phyloP scores from a whole-genome alignment of 2,888 invertebrate species.

The Metellina segmentata region DNA sequence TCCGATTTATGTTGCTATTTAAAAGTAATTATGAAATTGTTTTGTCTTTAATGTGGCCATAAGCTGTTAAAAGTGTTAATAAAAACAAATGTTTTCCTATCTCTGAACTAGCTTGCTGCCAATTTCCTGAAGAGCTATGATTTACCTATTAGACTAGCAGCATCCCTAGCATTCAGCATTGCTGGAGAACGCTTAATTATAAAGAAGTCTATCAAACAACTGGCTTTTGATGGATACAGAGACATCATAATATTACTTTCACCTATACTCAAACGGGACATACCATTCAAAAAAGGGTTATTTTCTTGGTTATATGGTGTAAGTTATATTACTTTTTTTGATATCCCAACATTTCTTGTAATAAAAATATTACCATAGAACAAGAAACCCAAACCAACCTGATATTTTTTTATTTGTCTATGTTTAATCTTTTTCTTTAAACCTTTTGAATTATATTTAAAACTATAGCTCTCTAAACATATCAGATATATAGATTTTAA shows the following conservation, averaged over 20 bases:
- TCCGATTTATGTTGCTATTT: too few relatives aligned
- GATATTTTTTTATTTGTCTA: too few relatives aligned
- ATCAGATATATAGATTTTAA: too few relatives aligned
- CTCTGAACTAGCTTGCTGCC: slow-evolving; percentile 59
- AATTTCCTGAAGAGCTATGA: slow-evolving; percentile 69
- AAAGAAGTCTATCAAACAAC: slow-evolving; percentile 73
- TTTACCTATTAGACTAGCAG: slow-evolving; percentile 59
- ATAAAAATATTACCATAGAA: not conserved
- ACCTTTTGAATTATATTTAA: too few relatives aligned
- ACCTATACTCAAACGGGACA: slow-evolving; percentile 64
- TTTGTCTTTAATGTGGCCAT: too few relatives aligned
- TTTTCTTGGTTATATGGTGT: slow-evolving; percentile 76
- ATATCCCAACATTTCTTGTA: not conserved
- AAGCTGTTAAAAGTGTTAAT: too few relatives aligned
- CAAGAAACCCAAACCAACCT: too few relatives aligned
- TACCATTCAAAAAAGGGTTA: slow-evolving; percentile 74
- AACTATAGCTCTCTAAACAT: too few relatives aligned
- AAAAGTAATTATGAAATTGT: too few relatives aligned
- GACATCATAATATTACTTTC: slow-evolving; percentile 72
- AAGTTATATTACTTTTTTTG: slow-evolving; percentile 23
- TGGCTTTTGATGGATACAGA: slow-evolving; percentile 77
- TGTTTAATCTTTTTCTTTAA: too few relatives aligned
- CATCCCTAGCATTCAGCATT: slow-evolving; percentile 70
- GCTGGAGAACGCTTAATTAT: slow-evolving; percentile 76
- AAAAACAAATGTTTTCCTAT: not conserved